These are phyloP conservation scores for Nettapus auritus DNA, from an alignment of 2,113 vertebrate genomes.

Conservation along the genomic window DNA sequence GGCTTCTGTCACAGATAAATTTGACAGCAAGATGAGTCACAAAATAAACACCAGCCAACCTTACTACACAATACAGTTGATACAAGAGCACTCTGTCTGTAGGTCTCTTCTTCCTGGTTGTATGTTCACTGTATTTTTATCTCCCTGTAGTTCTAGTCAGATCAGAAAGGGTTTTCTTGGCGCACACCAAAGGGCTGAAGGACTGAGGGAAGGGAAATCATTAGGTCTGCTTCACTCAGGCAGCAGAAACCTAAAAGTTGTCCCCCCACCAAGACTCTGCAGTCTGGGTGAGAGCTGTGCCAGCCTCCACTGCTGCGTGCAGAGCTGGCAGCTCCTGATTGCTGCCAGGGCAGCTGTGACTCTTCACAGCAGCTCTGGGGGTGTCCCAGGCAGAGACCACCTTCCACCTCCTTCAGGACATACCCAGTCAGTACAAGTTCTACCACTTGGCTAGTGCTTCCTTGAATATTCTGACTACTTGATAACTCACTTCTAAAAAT, in stretches of 20 bases:
- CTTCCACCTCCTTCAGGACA: background rate
- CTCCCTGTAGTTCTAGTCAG: background rate
- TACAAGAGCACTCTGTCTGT: background rate
- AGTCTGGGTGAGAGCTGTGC: background rate
- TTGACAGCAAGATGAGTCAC: background rate
- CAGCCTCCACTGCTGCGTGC: background rate
- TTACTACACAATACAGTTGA: background rate
- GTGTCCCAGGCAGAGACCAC: background rate
- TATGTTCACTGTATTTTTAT: background rate
- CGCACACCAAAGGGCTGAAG: background rate
- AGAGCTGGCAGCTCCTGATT: background rate
- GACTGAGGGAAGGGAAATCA: background rate
- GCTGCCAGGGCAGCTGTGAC: background rate
- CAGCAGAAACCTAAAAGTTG: background rate
- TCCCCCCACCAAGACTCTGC: background rate
- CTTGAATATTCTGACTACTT: background rate
- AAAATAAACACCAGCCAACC: background rate
- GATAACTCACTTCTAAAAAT: background rate
- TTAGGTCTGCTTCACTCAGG: background rate
- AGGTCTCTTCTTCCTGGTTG: background rate
- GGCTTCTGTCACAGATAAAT: background rate
- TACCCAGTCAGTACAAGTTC: background rate
- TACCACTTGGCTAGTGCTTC: background rate
- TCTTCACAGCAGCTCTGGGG: background rate
- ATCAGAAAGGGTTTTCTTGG: background rate